phyloP scores from a whole-genome alignment of 2,113 vertebrate species.

The Centropus unirufus region DNA sequence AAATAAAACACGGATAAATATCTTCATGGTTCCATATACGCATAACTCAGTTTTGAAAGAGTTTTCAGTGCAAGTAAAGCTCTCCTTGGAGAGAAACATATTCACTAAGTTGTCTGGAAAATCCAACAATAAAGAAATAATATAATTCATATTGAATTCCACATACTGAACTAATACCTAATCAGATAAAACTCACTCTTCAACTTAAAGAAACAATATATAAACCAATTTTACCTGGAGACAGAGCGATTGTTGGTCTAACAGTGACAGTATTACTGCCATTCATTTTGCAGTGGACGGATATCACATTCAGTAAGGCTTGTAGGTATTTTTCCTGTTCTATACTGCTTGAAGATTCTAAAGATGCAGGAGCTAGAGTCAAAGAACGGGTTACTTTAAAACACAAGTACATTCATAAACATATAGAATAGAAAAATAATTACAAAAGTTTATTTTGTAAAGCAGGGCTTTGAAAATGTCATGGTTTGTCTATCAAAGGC shows the following conservation, averaged over 20 bases:
- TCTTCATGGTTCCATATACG: conserved; percentile 53
- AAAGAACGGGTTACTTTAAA: background rate
- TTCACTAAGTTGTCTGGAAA: background rate
- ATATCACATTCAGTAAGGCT: conserved; percentile 91
- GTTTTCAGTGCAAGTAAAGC: background rate
- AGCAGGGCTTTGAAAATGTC: too few relatives aligned
- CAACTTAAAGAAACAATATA: background rate
- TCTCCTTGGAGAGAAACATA: background rate
- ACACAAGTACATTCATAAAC: background rate
- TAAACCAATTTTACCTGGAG: conserved; percentile 85
- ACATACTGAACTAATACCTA: background rate
- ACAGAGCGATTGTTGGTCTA: conserved; percentile 88
- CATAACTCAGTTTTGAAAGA: conserved; percentile 44
- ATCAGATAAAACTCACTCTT: background rate
- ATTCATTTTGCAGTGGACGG: conserved; percentile 88
- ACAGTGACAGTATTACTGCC: conserved; percentile 86
- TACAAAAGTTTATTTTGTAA: too few relatives aligned
- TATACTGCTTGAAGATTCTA: conserved; percentile 95
- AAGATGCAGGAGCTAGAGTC: conserved; percentile 80
- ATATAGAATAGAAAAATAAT: background rate
- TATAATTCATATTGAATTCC: background rate
- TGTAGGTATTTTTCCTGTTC: conserved; percentile 98
- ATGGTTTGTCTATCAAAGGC: too few relatives aligned
- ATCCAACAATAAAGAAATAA: background rate
- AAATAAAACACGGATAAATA: conserved; percentile 68